A percentile compares a stretch with the other conserved stretches of the same genome.
phyloP scores from a whole-genome alignment of 2,888 invertebrate genomes.

The Palloptera scutellata region DNA sequence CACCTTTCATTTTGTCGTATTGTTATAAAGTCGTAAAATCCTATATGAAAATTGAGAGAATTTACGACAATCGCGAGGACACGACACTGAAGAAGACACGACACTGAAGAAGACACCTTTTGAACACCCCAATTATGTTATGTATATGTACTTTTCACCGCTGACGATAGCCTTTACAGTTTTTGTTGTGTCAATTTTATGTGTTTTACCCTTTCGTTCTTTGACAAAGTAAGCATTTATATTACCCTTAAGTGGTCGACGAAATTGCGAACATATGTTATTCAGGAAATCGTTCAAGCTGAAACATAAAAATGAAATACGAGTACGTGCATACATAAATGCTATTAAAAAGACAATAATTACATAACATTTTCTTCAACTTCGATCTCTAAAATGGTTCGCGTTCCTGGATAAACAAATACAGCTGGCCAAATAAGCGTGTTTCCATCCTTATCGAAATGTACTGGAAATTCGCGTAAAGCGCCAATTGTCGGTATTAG shows the following conservation, averaged over 20 bases:
- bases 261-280: conserved; percentile 73
- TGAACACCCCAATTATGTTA: too few relatives aligned
- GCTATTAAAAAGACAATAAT: neutral
- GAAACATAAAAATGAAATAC: conserved; percentile 28
- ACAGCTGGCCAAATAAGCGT: conserved; percentile 86
- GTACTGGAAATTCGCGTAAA: conserved; percentile 71
- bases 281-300: conserved; percentile 71
- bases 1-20: too few relatives aligned
- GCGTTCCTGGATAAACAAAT: conserved; percentile 88
- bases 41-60: too few relatives aligned
- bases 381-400: conserved; percentile 80
- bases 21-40: too few relatives aligned
- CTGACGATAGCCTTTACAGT: conserved; percentile 70
- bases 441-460: conserved; percentile 66
- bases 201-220: conserved; percentile 68
- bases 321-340: conserved; percentile 4
- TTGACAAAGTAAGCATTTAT: conserved; percentile 81
- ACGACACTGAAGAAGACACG: too few relatives aligned
- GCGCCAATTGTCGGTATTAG: conserved; percentile 73
- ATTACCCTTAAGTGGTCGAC: conserved; percentile 66
- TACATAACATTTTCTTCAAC: conserved; percentile 64
- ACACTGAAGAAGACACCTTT: too few relatives aligned
- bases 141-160: conserved; percentile 59
- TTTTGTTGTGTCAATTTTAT: conserved; percentile 67
- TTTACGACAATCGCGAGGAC: too few relatives aligned